Percentiles rank a stretch among this genome's conserved stretches.
Conservation (phyloP, 2,113 vertebrate genomes). For the Cyanoderma ruficeps region DNA sequence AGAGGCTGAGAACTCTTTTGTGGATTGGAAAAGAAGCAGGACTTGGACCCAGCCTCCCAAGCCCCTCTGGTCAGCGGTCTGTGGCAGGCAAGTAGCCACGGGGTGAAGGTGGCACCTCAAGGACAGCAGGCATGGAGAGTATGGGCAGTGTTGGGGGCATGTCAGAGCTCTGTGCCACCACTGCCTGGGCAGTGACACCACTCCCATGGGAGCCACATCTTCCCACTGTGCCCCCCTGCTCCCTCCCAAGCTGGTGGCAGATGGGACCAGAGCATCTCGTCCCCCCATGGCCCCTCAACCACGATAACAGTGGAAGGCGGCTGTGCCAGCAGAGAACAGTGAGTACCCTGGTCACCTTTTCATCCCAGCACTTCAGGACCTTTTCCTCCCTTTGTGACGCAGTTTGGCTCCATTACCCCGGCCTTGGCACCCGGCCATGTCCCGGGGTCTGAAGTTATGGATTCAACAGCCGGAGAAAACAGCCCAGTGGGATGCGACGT, state of each 20-base stretch:
- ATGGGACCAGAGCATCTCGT: neutral
- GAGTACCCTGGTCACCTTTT: constrained; percentile 34
- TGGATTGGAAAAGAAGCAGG: neutral
- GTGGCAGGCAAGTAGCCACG: neutral
- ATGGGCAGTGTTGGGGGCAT: neutral
- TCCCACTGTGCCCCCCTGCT: neutral
- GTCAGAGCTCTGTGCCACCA: neutral
- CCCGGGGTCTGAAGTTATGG: constrained; percentile 57
- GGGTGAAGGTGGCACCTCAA: neutral
- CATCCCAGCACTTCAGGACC: constrained; percentile 33
- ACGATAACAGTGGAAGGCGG: fast-evolving
- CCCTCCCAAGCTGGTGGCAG: neutral
- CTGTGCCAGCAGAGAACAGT: neutral
- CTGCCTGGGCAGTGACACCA: neutral
- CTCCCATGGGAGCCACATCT: neutral
- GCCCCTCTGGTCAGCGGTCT: neutral
- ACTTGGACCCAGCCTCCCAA: neutral
- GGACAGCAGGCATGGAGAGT: neutral
- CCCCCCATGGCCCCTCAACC: fast-evolving
- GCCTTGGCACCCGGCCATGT: constrained; percentile 22
- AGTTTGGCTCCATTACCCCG: constrained; percentile 26
- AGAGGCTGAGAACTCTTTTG: neutral
- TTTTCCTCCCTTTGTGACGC: constrained; percentile 67
- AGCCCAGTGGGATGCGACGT: neutral
- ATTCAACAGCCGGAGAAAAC: constrained; percentile 55